phyloP scores from a whole-genome alignment of 2,888 invertebrate genomes.

The Galerucella pusilla region DNA sequence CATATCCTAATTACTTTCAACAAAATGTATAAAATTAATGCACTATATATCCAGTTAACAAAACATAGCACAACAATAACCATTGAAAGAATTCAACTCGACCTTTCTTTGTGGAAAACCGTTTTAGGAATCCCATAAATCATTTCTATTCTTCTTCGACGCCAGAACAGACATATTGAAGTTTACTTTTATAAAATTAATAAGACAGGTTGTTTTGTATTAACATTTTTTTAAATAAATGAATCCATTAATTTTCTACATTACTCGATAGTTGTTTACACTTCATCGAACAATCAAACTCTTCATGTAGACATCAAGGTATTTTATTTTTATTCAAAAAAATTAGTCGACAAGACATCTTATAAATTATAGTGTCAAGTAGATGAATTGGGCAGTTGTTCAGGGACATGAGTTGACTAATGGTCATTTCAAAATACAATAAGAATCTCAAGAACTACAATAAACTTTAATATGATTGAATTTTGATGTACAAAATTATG shows the following conservation, averaged over 20 bases:
- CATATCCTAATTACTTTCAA: neutral
- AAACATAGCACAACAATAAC: slow-evolving; percentile 16
- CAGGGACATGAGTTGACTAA: too few relatives aligned
- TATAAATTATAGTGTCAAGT: neutral
- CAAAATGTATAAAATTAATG: neutral
- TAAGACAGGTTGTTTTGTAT: slow-evolving; percentile 14
- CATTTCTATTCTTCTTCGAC: slow-evolving; percentile 20
- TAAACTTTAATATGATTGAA: too few relatives aligned
- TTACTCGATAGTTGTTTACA: slow-evolving; percentile 12
- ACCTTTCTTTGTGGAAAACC: slow-evolving; percentile 20
- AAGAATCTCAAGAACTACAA: too few relatives aligned
- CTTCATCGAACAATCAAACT: slow-evolving; percentile 12
- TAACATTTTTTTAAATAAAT: slow-evolving; percentile 11
- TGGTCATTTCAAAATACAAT: neutral
- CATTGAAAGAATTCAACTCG: slow-evolving; percentile 15
- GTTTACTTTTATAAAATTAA: slow-evolving; percentile 22
- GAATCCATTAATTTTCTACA: slow-evolving; percentile 16
- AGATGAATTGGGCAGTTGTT: neutral
- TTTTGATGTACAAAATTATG: too few relatives aligned
- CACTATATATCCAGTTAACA: slow-evolving; percentile 15
- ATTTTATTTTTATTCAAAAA: neutral
- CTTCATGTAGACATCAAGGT: slow-evolving; percentile 2
- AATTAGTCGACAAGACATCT: neutral
- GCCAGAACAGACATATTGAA: slow-evolving; percentile 18
- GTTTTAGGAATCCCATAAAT: slow-evolving; percentile 18